Percentiles rank a stretch among this genome's conserved stretches.
phyloP scores from a whole-genome alignment of 1,140 invertebrate genomes.

The Caenorhabditis remanei region DNA sequence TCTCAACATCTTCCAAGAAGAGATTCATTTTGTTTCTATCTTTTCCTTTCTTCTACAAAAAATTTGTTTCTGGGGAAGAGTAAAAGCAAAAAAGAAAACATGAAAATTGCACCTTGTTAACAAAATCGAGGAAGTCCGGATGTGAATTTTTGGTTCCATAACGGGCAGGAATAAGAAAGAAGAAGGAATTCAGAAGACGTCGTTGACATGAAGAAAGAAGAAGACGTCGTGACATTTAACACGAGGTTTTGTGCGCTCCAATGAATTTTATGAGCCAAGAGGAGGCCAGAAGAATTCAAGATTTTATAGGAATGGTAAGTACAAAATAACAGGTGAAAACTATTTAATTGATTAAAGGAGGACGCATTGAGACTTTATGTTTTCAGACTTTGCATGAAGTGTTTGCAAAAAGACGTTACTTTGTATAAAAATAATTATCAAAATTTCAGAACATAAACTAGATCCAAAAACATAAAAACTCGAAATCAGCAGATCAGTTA shows the following conservation, averaged over 20 bases:
- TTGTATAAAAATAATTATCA: too few species aligned
- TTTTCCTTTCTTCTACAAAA: neutral
- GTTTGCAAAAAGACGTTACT: too few species aligned
- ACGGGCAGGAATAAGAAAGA: neutral
- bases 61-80: neutral
- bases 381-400: too few species aligned
- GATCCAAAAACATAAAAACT: neutral
- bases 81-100: neutral
- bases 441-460: neutral
- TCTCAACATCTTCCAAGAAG: neutral
- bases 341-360: too few species aligned
- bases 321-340: too few species aligned
- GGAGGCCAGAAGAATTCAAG: neutral
- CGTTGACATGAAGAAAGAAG: neutral
- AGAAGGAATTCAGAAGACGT: conserved; percentile 1
- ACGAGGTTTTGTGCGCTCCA: conserved; percentile 26
- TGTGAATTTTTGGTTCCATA: neutral
- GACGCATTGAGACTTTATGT: too few species aligned
- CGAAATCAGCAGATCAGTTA: neutral
- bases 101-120: conserved; percentile 20
- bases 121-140: conserved; percentile 27
- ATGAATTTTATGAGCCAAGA: conserved; percentile 40
- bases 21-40: neutral
- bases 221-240: conserved; percentile 49
- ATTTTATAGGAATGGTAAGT: neutral